These are phyloP conservation scores for Periophthalmodon schlosseri DNA, from an alignment of 2,113 vertebrate genomes.

Conservation along the genomic window DNA sequence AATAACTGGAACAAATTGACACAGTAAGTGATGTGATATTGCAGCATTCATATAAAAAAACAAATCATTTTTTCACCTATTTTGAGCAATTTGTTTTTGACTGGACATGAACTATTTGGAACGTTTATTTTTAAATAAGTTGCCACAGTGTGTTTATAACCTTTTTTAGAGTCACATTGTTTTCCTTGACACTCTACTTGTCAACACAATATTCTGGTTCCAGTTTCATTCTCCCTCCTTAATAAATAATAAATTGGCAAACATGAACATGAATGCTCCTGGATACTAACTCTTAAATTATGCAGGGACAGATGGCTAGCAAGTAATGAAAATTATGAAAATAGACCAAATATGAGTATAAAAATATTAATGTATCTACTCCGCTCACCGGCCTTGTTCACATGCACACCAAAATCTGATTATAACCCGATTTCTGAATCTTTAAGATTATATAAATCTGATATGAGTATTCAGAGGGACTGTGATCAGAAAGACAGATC, in stretches of 20 bases:
- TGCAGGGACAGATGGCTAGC: constrained; percentile 22
- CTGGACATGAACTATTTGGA: neutral
- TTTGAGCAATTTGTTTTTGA: neutral
- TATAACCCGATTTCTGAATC: too few relatives aligned
- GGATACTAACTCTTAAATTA: constrained; percentile 25
- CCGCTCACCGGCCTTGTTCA: too few relatives aligned
- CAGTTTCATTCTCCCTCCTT: neutral
- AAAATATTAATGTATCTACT: constrained; percentile 5
- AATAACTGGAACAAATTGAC: neutral
- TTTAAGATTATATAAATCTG: too few relatives aligned
- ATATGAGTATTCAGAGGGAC: too few relatives aligned
- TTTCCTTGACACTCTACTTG: constrained; percentile 18
- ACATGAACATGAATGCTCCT: neutral
- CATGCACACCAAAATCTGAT: too few relatives aligned
- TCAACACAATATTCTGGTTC: neutral
- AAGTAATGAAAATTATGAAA: constrained; percentile 19
- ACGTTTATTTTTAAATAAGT: neutral
- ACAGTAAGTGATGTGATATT: neutral
- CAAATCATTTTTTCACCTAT: neutral
- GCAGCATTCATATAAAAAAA: neutral
- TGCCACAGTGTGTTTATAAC: too few relatives aligned
- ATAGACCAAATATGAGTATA: constrained; percentile 15
- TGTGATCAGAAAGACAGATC: too few relatives aligned
- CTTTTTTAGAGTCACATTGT: neutral
- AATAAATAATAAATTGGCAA: neutral